Evolutionary conservation across 2,797 vertebrate genomes (phyloP).

Genomic region (Macroramphosus scolopax): DNA sequence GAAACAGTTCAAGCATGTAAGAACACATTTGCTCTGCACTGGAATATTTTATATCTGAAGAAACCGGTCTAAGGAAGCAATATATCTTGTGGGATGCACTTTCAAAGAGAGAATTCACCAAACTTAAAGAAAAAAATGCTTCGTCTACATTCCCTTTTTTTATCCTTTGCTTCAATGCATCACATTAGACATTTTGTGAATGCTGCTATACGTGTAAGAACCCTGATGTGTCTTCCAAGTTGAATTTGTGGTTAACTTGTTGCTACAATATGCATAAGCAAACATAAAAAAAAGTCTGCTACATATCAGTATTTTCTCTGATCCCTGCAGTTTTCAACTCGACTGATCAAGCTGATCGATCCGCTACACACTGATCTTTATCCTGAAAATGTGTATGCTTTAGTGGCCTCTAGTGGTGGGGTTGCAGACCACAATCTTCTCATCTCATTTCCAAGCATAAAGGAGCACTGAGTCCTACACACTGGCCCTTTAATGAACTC

Average conservation of each 20-base stretch:
- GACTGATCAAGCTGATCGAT: conserved; percentile 46
- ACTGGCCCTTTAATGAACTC: too few species aligned
- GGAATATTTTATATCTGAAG: conserved; percentile 43
- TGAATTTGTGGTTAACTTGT: conserved; percentile 52
- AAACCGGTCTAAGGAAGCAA: conserved; percentile 21
- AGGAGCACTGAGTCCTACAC: too few species aligned
- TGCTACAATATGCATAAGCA: conserved; percentile 32
- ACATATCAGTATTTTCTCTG: too few species aligned
- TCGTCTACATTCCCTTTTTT: not conserved
- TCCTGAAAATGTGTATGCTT: not conserved
- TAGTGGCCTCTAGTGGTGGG: too few species aligned
- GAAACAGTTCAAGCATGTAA: conserved; percentile 18
- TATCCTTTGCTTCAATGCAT: conserved; percentile 27
- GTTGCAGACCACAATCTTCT: too few species aligned
- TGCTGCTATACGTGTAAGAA: conserved; percentile 33
- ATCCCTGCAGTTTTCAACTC: conserved; percentile 38
- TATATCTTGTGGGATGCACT: conserved; percentile 32
- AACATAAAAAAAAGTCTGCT: conserved; percentile 3
- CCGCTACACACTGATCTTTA: conserved; percentile 25
- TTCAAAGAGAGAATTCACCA: conserved; percentile 36
- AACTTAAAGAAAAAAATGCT: conserved; percentile 31
- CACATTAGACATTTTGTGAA: conserved; percentile 33
- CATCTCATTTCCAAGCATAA: too few species aligned
- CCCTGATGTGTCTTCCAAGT: conserved; percentile 35
- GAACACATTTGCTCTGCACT: conserved; percentile 24